These are phyloP conservation scores for Plusia festucae DNA, from an alignment of 2,888 invertebrate genomes.

Conservation along the genomic window DNA sequence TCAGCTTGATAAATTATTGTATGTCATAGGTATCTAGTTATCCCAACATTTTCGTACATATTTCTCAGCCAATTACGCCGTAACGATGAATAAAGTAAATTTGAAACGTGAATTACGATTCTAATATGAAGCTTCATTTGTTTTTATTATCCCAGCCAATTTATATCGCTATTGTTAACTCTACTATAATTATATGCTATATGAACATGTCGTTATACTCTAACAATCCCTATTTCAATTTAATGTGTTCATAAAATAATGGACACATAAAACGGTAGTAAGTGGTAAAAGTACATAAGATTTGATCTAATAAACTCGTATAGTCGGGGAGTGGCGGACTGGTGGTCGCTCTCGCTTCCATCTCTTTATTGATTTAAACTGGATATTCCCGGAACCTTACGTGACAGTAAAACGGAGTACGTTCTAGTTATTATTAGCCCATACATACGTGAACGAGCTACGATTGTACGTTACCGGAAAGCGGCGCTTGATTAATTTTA, in stretches of 20 bases:
- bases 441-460: conserved; percentile 9
- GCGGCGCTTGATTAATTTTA: not conserved
- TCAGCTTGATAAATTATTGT: not conserved
- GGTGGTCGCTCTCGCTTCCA: conserved; percentile 13
- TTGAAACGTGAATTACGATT: not conserved
- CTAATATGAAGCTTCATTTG: conserved; percentile 6
- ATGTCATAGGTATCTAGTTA: not conserved
- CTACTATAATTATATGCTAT: conserved; percentile 7
- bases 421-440: conserved; percentile 19
- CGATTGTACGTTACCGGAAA: not conserved
- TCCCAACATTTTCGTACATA: conserved; percentile 4
- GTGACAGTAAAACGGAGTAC: conserved; percentile 33
- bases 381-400: conserved; percentile 39
- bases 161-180: conserved; percentile 5
- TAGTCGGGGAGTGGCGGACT: conserved; percentile 6
- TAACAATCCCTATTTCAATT: conserved; percentile 6
- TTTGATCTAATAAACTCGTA: conserved; percentile 10
- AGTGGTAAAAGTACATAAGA: conserved; percentile 15
- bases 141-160: conserved; percentile 7
- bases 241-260: conserved; percentile 16
- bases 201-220: conserved; percentile 2
- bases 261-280: conserved; percentile 9
- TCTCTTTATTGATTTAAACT: conserved; percentile 37
- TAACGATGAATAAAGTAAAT: not conserved
- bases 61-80: conserved; percentile 4